Evolutionary conservation across 2,797 vertebrate species (phyloP).

Genomic region (Myotis vivesi): DNA sequence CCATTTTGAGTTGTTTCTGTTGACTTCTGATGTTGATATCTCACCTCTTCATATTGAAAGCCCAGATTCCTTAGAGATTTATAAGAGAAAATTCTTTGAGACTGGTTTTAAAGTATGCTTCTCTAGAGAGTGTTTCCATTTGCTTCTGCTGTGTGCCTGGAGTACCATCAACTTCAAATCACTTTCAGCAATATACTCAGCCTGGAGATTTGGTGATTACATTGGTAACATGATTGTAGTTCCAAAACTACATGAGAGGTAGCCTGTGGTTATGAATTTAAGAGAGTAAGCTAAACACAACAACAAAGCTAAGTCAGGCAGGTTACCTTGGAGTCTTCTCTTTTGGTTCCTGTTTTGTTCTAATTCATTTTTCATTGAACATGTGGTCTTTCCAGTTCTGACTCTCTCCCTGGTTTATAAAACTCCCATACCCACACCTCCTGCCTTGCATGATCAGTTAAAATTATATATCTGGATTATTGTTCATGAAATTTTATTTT

Average conservation of each 20-base stretch:
- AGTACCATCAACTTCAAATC: neutral
- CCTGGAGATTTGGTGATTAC: neutral
- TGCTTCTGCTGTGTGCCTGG: neutral
- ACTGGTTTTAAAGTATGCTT: neutral
- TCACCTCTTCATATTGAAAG: neutral
- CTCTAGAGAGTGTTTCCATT: neutral
- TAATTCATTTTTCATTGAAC: neutral
- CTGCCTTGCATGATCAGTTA: neutral
- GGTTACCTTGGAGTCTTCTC: neutral
- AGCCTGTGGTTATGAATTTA: neutral
- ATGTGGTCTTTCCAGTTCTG: neutral
- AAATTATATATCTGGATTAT: slow-evolving; percentile 14
- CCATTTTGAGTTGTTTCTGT: neutral
- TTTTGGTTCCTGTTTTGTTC: neutral
- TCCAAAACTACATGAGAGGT: neutral
- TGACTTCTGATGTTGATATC: neutral
- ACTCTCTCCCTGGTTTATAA: neutral
- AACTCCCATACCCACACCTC: neutral
- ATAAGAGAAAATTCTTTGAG: neutral
- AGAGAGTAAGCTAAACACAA: neutral
- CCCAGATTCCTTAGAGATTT: neutral
- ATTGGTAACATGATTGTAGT: neutral
- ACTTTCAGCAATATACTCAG: neutral
- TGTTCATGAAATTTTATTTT: neutral
- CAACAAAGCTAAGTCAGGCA: neutral